Evolutionary conservation across 2,888 invertebrate species (phyloP), one percentile per base, ranked within the genome.

Genomic region (Harpalus rubripes): DNA sequence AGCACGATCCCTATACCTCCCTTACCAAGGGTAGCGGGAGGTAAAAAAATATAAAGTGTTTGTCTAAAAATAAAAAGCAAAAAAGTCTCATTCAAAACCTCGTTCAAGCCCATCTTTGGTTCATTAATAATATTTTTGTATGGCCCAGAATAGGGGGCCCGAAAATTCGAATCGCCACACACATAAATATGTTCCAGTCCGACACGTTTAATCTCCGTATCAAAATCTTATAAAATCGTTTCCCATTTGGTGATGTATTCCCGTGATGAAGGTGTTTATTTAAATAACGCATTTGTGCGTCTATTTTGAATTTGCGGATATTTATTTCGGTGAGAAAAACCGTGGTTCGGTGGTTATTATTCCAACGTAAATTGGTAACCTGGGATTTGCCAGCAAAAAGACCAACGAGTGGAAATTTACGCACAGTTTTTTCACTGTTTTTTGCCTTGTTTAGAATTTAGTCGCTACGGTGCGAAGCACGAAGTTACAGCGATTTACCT

Each of bases 341-440:
- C 16, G 72, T 26, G 52, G 44, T 41, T 44, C 16, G 44, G 0
- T 16, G 10, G 72, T 74, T 74, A 74, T 74, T 74, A 74, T 74
- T 52, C 72, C 10, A 74, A 74, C 72, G 72, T 74, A 74, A 74
- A 74, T 74, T 74, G 72, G 72, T 44, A 74, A 18, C 72, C 44
- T 10, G 72, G 72, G 72, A 74, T 44, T 74, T 74, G 41, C 41
- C 44, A n/a, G 18, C 72, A 41, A 41, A 74, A 74, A 52, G 16
- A 74, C 7, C 72, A 41, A 15, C 68, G 68, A 68, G 44, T 44
- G 18, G 72, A 74, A 74, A 74, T 74, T 74, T 74, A 74, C 72
- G 72, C 52, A 44, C 44, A 74, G 72, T 18, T 44, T 74, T 74
- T 74, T 44, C 18, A 44, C 1, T 16, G 16, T 74, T 74, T 74